Conservation (phyloP, 2,888 invertebrate species). For the Cepaea hortensis region DNA sequence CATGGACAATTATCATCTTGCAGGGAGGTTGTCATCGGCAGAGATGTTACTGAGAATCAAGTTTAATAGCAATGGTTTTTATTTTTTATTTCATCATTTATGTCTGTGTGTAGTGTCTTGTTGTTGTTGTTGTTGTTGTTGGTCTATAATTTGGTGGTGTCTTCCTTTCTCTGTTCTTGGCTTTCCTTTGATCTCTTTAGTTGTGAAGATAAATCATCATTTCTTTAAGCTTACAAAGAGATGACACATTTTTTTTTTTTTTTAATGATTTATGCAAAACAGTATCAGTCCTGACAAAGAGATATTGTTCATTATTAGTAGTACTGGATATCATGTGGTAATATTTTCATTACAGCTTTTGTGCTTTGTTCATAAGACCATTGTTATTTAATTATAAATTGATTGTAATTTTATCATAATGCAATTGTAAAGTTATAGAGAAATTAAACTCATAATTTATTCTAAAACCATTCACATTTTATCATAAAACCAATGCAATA, state of each 20-base stretch:
- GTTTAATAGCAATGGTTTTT: slow-evolving; percentile 34
- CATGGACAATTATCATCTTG: background rate
- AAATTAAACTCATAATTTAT: no score
- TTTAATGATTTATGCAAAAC: background rate
- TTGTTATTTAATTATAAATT: no score
- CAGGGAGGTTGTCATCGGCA: slow-evolving; percentile 36
- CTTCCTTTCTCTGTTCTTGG: no score
- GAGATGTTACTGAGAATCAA: slow-evolving; percentile 35
- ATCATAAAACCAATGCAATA: no score
- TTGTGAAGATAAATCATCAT: no score
- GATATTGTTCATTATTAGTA: background rate
- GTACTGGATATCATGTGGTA: background rate
- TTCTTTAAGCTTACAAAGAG: background rate
- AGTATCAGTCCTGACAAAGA: background rate
- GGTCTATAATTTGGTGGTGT: no score
- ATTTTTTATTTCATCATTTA: background rate
- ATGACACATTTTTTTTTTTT: background rate
- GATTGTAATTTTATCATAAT: no score
- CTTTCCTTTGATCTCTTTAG: no score
- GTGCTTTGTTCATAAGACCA: background rate
- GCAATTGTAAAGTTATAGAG: no score
- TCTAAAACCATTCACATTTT: no score
- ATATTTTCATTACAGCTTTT: background rate
- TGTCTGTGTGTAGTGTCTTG: background rate
- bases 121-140: background rate